Conservation (phyloP, 2,888 invertebrate species). For the Andrena bicolor region DNA sequence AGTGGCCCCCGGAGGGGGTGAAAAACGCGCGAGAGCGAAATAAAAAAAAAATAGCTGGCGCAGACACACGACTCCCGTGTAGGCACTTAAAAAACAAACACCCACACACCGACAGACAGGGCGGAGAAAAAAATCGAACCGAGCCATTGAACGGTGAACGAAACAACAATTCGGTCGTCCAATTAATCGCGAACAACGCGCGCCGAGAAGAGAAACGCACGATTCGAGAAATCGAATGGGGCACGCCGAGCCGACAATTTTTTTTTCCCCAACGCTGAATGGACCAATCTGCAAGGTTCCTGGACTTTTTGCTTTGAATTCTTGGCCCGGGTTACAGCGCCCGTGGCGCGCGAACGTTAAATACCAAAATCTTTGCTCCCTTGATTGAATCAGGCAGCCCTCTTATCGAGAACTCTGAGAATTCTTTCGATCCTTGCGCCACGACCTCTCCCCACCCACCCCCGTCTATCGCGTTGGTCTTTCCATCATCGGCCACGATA, state of each 20-base stretch:
- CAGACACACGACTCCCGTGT: slow-evolving; percentile 53
- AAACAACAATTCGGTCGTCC: slow-evolving; percentile 77
- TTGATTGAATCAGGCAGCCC: background rate
- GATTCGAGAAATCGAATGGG: slow-evolving; percentile 73
- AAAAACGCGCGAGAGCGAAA: slow-evolving; percentile 43
- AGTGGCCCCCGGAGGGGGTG: slow-evolving; percentile 41
- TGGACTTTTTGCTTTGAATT: slow-evolving; percentile 42
- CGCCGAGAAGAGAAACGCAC: slow-evolving; percentile 62
- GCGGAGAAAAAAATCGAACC: slow-evolving; percentile 65
- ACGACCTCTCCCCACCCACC: background rate
- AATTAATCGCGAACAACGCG: slow-evolving; percentile 71
- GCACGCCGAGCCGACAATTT: slow-evolving; percentile 56
- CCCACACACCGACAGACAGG: slow-evolving; percentile 40
- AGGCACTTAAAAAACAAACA: slow-evolving; percentile 69
- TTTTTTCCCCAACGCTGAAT: slow-evolving; percentile 61
- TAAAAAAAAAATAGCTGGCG: slow-evolving; percentile 33
- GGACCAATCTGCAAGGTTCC: slow-evolving; percentile 67
- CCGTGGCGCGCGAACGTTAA: background rate
- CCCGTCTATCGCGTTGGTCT: slow-evolving; percentile 7
- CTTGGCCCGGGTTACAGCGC: background rate
- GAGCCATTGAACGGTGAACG: slow-evolving; percentile 74
- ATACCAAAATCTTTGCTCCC: background rate
- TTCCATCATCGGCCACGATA: slow-evolving; percentile 46
- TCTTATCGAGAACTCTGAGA: background rate
- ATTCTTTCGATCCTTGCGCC: slow-evolving; percentile 18